Evolutionary conservation across 2,797 vertebrate species (phyloP), one percentile per base, ranked within the genome.

Genomic region (Tarsius wallacei): DNA sequence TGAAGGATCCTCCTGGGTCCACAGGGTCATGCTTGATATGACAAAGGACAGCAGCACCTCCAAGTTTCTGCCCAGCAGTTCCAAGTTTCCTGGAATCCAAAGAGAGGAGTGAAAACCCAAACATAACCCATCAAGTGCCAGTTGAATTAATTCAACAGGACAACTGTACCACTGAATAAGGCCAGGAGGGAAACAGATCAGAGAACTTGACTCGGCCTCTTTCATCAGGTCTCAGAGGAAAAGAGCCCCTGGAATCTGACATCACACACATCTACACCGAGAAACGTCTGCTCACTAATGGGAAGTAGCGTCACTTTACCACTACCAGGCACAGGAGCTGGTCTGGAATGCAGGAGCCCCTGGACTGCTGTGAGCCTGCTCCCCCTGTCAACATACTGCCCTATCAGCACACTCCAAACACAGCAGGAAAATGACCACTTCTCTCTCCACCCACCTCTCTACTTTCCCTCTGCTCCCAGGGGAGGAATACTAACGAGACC

Each of bases 41-140:
- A 98, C 99, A 99, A 83, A 99, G 99, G 70, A 99, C 99, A 22
- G 99, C 99, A 15, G 99, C 99, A 63, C 99, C 99, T 11, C 99
- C 99, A 63, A 99, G 99, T 95, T 99, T 99, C 98, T 99, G 99
- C 70, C 99, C 99, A 4, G 99, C 99, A 28, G 99, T 99, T 96
- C 99, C 99, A 77, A 99, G 99, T 98, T 99, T 99, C 98, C 99
- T 99, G 97, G 68, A 98, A 96, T 57, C 90, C 77, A 19, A 93
- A 94, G 57, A 84, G 31, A 82, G 0, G 13, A 66, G 4, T 24
- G 49, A 7, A 84, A 51, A 49, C 59, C 71, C 83, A 93, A 97
- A 73, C 68, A 61, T 66, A 53, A 22, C 5, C 83, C 0, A 4
- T 31, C 8, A 1, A 0, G 0, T 0, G 2, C 53, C 59, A 1